Evolutionary conservation across 2,113 vertebrate species (phyloP), one percentile per base, ranked within the genome.

Genomic region (Phycodurus eques): DNA sequence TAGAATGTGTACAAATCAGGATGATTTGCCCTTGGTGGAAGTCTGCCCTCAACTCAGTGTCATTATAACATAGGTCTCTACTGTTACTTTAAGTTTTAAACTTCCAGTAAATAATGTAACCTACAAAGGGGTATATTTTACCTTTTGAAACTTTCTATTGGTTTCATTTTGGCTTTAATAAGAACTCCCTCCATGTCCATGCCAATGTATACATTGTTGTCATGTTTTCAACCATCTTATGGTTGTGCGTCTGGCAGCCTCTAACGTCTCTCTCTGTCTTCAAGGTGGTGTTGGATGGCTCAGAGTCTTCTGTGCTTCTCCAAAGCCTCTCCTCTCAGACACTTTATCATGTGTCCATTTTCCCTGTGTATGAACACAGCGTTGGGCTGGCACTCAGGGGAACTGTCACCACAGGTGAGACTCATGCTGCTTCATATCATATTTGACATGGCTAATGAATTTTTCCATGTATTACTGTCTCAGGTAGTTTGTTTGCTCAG

Each of bases 331-430:
- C 94, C 14, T 94, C 95, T 0, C 92, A 94, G 81, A 97, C 94
- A 0, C 91, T 96, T 63, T 97, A 96, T 71, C 88, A 94, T 61
- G 70, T 98, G 43, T 96, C 96, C 0, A 93, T 99, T 88, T 89
- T 95, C 61, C 94, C 96, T 0, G 76, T 97, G 42, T 94, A 94
- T 1, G 82, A 93, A 49, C 67, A 86, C 0, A 87, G 68, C 0
- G 74, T 88, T 1, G 94, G 95, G 11, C 84, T 93, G 39, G 93
- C 91, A 0, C 94, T 97, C 7, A 88, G 91, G 80, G 95, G 95
- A 42, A 90, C 95, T 62, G 93, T 90, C 72, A 94, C 93, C 35
- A 99, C 96, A 78, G 67, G 96, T 98, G 87, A 89, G 94, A 86
- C 8, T 42, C 8, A 62, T 56, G 43, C n/a, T 33, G 62, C 27